A percentile compares a stretch with the other conserved stretches of the same genome.
Evolutionary conservation across 2,113 vertebrate genomes (phyloP).

Genomic region (Macroglossus sobrinus): DNA sequence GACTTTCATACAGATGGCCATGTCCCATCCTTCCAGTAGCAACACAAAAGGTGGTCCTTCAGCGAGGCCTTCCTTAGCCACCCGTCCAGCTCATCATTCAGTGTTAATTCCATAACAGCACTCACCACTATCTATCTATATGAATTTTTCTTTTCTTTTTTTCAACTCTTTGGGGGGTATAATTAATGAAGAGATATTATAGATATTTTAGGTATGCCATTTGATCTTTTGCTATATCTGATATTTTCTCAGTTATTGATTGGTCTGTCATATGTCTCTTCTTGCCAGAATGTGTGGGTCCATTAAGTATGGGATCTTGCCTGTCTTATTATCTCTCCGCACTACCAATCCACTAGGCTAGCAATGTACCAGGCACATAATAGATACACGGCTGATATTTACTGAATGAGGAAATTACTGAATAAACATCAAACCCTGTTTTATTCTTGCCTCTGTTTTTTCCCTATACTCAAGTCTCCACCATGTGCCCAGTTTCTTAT

Average conservation of each 20-base stretch:
- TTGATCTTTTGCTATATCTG: neutral
- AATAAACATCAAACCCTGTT: neutral
- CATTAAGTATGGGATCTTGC: neutral
- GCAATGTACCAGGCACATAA: neutral
- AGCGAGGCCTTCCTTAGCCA: neutral
- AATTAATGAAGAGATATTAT: neutral
- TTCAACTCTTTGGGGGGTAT: neutral
- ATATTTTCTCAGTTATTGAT: neutral
- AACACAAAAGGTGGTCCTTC: neutral
- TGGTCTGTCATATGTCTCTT: neutral
- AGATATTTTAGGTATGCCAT: neutral
- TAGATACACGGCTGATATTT: neutral
- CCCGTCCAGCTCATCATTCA: neutral
- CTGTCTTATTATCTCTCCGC: neutral
- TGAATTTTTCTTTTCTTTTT: no score
- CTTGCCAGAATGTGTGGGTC: neutral
- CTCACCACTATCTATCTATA: neutral
- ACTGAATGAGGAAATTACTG: neutral
- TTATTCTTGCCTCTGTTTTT: slow-evolving; percentile 6
- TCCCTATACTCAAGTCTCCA: neutral
- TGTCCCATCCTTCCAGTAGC: no score
- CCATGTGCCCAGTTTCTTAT: neutral
- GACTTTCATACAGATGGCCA: neutral
- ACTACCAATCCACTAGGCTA: neutral
- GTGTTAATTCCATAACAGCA: rapidly evolving